A percentile compares a stretch with the other conserved stretches of the same genome.
phyloP scores from a whole-genome alignment of 2,113 vertebrate genomes.

The Xiphias gladius region DNA sequence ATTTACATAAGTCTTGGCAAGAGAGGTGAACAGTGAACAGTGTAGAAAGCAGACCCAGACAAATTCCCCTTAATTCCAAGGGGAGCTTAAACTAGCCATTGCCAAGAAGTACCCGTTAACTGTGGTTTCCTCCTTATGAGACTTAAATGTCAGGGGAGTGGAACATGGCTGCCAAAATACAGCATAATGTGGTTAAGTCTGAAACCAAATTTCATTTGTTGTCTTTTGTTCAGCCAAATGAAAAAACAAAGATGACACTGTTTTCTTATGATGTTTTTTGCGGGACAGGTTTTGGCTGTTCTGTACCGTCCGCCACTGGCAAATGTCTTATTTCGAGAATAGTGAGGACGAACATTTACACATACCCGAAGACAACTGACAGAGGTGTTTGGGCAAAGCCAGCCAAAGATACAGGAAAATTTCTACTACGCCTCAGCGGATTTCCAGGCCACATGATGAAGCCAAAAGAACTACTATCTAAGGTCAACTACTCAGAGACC shows the following conservation, averaged over 20 bases:
- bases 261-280: not conserved
- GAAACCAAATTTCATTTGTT: constrained; percentile 19
- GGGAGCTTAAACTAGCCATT: constrained; percentile 27
- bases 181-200: constrained; percentile 45
- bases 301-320: not conserved
- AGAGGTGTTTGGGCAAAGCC: constrained; percentile 23
- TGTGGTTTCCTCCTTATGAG: constrained; percentile 53
- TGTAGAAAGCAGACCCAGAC: constrained; percentile 55
- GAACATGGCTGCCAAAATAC: constrained; percentile 49
- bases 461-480: constrained; percentile 29
- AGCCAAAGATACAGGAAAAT: constrained; percentile 61
- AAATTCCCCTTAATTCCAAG: constrained; percentile 65
- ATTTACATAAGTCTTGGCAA: constrained; percentile 64
- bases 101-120: constrained; percentile 66
- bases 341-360: constrained; percentile 14
- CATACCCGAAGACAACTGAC: constrained; percentile 15
- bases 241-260: not conserved
- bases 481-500: constrained; percentile 13
- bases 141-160: constrained; percentile 47
- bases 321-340: not conserved
- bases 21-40: constrained; percentile 44
- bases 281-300: not conserved
- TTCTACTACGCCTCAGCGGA: constrained; percentile 46
- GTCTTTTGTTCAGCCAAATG: not conserved
- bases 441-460: constrained; percentile 50